Evolutionary conservation across 2,113 vertebrate species (phyloP).

Genomic region (Peromyscus polionotus): DNA sequence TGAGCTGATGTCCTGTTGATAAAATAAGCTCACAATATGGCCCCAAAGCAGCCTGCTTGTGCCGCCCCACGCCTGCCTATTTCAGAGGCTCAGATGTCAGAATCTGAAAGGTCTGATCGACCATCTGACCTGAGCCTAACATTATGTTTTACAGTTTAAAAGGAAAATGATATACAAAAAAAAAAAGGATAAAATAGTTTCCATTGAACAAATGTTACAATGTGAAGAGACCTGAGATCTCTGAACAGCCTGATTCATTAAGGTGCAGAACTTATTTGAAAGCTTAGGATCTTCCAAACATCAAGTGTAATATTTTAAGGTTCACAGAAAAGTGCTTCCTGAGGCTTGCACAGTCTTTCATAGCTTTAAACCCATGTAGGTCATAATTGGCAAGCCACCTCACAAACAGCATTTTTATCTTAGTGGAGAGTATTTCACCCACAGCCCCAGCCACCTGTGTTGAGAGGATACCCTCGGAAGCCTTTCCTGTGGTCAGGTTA

Average conservation of each 20-base stretch:
- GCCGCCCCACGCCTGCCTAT: not conserved
- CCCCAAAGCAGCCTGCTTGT: not conserved
- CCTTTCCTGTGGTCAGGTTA: not conserved
- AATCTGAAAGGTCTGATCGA: not conserved
- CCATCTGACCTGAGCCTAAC: not conserved
- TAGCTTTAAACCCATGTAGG: not conserved
- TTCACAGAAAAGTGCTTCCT: not conserved
- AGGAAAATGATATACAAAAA: not conserved
- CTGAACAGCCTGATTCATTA: not conserved
- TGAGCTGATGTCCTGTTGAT: conserved; percentile 50
- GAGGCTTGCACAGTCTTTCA: not conserved
- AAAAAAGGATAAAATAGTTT: conserved; percentile 35
- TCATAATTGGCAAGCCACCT: not conserved
- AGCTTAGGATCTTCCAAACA: not conserved
- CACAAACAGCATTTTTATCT: not conserved
- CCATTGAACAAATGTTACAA: not conserved
- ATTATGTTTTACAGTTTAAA: not conserved
- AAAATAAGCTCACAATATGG: not conserved
- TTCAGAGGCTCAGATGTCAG: conserved; percentile 24
- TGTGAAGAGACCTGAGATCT: not conserved
- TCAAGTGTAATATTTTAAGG: conserved; percentile 13
- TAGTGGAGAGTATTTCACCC: not conserved
- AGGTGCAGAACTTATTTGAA: conserved; percentile 37
- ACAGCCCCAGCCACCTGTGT: not conserved
- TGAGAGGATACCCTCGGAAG: not conserved